Base-by-base conservation (phyloP, 2,797 vertebrate genomes). In the Halcyon badia region DNA sequence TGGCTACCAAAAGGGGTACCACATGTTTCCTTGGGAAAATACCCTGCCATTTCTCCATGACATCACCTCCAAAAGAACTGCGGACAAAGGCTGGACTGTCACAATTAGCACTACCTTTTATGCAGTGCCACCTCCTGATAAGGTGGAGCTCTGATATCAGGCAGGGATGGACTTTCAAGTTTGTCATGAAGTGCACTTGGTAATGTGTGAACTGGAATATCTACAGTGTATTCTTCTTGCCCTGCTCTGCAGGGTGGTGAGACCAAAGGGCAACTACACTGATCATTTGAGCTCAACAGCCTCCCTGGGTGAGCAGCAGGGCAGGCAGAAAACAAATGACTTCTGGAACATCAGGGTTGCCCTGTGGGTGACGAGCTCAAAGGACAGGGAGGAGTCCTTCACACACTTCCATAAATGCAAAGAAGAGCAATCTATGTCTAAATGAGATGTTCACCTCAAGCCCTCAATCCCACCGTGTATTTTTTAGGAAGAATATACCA, bases 401-500 rank as follows among this genome's bases (percentile, higher is more conserved):
- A 5, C 44, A 75, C 5, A 19, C 41, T 75, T 58, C 75, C 26
- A 3, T 35, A 56, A 72, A 80, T 62, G 48, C 70, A 95, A 82
- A 56, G 57, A 86, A 68, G 28, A 13, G 49, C 44, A 78, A 87
- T 57, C 51, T 35, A 39, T 58, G n/a, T 26, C 30, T 62, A n/a
- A 71, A 64, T 64, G 11, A 80, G 56, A 85, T 64, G 37, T 35
- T 88, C 5, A 64, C 21, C 16, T 9, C 66, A 49, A 56, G 31
- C 54, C n/a, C 5, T 10, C 11, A n/a, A 26, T 15, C 6, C 13
- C 6, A 0, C 28, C 28, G 30, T n/a, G 9, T 33, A 57, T n/a
- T 61, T 93, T 91, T 92, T 41, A 89, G 75, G 78, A 95, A 92
- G 10, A 61, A 44, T 58, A 91, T 78, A 68, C 30, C 44, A 92